Evolutionary conservation across 2,888 invertebrate genomes (phyloP).

Genomic region (Microplitis manilae): DNA sequence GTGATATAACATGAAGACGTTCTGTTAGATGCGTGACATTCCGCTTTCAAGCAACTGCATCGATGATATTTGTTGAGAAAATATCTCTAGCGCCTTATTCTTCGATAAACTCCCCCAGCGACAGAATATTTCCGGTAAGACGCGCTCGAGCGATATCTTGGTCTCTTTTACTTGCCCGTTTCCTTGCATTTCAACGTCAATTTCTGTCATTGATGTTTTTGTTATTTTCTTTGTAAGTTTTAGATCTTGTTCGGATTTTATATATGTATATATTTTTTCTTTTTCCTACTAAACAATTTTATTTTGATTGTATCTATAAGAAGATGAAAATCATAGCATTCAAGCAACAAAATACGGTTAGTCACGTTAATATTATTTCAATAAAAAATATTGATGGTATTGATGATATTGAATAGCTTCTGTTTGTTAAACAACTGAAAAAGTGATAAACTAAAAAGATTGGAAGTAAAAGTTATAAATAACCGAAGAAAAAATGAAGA

Average conservation of each 20-base stretch:
- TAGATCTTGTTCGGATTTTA: neutral
- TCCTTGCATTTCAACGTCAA: slow-evolving; percentile 10
- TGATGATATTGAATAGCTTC: too few relatives aligned
- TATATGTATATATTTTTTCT: neutral
- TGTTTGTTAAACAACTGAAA: too few relatives aligned
- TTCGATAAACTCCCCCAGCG: slow-evolving; percentile 31
- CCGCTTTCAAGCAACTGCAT: slow-evolving; percentile 33
- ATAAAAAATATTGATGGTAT: too few relatives aligned
- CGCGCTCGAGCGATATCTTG: slow-evolving; percentile 39
- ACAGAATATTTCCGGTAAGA: slow-evolving; percentile 48
- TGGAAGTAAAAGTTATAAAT: too few relatives aligned
- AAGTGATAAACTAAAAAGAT: too few relatives aligned
- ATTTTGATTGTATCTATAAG: neutral
- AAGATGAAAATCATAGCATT: neutral
- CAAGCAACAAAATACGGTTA: too few relatives aligned
- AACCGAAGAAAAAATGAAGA: too few relatives aligned
- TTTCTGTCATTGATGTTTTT: neutral
- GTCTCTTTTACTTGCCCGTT: slow-evolving; percentile 18
- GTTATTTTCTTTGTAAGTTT: neutral
- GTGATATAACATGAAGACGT: slow-evolving; percentile 1
- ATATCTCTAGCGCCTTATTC: slow-evolving; percentile 40
- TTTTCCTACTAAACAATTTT: neutral
- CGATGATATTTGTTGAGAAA: slow-evolving; percentile 48
- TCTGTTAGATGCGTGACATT: slow-evolving; percentile 45
- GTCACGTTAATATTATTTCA: too few relatives aligned